Percentiles rank a stretch among this genome's conserved stretches.
These are phyloP conservation scores for Helleia helle DNA, from an alignment of 2,888 invertebrate genomes.

Conservation along the genomic window DNA sequence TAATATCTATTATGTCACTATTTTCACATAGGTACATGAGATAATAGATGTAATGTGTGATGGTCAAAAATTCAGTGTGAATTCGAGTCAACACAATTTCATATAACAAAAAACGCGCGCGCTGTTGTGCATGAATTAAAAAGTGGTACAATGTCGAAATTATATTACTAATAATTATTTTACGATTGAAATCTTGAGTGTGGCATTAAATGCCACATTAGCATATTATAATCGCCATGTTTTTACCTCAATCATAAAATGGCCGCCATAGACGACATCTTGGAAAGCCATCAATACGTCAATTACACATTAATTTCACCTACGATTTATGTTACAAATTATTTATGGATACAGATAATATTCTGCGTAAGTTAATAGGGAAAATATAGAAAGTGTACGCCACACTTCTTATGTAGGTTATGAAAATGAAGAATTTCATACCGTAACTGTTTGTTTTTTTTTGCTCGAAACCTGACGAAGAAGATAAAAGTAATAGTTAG, in stretches of 20 bases:
- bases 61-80: too few relatives aligned
- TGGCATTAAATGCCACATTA: not conserved
- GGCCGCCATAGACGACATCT: not conserved
- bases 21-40: too few relatives aligned
- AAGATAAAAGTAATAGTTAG: too few relatives aligned
- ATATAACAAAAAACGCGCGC: not conserved
- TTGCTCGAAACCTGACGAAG: too few relatives aligned
- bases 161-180: too few relatives aligned
- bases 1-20: too few relatives aligned
- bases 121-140: not conserved
- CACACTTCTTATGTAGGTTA: too few relatives aligned
- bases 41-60: too few relatives aligned
- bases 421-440: too few relatives aligned
- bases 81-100: not conserved
- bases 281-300: not conserved
- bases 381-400: not conserved
- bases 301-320: not conserved
- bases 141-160: not conserved
- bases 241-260: not conserved
- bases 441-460: too few relatives aligned
- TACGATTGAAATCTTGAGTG: too few relatives aligned
- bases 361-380: not conserved
- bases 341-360: too few relatives aligned
- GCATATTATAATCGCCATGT: not conserved
- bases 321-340: not conserved